phyloP scores from a whole-genome alignment of 2,888 invertebrate genomes.

The Sarcophaga rosellei region DNA sequence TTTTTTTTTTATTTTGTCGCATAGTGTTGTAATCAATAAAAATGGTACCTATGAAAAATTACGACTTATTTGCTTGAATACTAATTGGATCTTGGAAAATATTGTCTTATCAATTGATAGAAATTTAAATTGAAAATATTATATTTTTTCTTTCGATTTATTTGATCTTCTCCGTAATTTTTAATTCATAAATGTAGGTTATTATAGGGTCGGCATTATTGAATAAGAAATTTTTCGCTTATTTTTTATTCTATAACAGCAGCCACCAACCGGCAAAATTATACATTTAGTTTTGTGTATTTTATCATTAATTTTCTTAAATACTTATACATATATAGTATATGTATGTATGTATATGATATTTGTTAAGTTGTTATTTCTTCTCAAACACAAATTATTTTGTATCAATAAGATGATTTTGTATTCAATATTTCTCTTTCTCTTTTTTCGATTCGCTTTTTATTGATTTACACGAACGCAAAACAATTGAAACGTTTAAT shows the following conservation, averaged over 20 bases:
- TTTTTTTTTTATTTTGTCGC: too few relatives aligned
- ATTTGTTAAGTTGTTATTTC: not conserved
- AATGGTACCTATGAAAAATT: too few relatives aligned
- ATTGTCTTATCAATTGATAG: too few relatives aligned
- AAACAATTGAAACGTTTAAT: constrained; percentile 68
- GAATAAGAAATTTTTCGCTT: constrained; percentile 2
- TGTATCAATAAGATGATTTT: constrained; percentile 43
- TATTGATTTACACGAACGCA: constrained; percentile 66
- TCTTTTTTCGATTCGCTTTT: not conserved
- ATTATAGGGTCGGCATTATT: not conserved
- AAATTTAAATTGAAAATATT: too few relatives aligned
- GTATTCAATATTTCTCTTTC: constrained; percentile 14
- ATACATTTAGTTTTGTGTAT: constrained; percentile 17
- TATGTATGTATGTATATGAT: not conserved
- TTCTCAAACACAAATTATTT: constrained; percentile 27
- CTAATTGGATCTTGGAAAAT: too few relatives aligned
- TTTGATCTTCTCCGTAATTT: too few relatives aligned
- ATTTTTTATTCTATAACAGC: constrained; percentile 15
- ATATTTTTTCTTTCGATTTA: too few relatives aligned
- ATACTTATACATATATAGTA: too few relatives aligned
- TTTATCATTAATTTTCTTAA: not conserved
- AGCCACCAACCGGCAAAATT: constrained; percentile 29
- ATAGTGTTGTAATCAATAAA: too few relatives aligned
- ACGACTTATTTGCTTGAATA: too few relatives aligned
- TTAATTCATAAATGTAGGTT: not conserved